phyloP scores from a whole-genome alignment of 2,888 invertebrate genomes.

The Tillus elongatus region DNA sequence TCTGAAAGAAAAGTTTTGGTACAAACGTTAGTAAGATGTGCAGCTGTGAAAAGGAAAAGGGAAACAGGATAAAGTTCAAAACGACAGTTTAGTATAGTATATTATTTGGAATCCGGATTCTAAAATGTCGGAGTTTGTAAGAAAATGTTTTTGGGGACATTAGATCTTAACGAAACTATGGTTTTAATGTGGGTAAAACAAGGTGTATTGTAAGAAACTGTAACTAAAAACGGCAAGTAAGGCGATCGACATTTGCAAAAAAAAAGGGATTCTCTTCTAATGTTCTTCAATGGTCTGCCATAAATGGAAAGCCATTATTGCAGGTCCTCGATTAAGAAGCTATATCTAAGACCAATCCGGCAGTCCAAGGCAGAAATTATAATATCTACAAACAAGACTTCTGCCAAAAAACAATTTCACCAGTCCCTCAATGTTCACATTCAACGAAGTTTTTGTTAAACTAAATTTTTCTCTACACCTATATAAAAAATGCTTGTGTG shows the following conservation, averaged over 20 bases:
- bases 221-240: slow-evolving; percentile 1
- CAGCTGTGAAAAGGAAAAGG: slow-evolving; percentile 2
- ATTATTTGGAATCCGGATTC: slow-evolving; percentile 3
- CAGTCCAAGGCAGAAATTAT: slow-evolving; percentile 1
- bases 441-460: slow-evolving; percentile 2
- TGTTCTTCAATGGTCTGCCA: slow-evolving; percentile 4
- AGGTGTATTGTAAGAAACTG: slow-evolving; percentile 3
- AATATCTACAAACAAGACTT: not conserved
- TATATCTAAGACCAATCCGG: slow-evolving; percentile 1
- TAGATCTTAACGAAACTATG: slow-evolving; percentile 1
- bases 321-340: slow-evolving; percentile 2
- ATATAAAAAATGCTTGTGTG: not conserved
- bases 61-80: slow-evolving; percentile 1
- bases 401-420: slow-evolving; percentile 3
- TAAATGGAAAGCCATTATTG: slow-evolving; percentile 2
- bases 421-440: slow-evolving; percentile 3
- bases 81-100: not conserved
- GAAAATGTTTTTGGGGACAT: slow-evolving; percentile 3
- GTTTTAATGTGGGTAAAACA: slow-evolving; percentile 3
- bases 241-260: slow-evolving; percentile 2
- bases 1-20: not conserved
- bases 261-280: slow-evolving; percentile 3
- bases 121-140: slow-evolving; percentile 1
- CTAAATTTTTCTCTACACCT: not conserved
- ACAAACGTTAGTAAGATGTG: slow-evolving; percentile 2